phyloP scores from a whole-genome alignment of 2,888 invertebrate genomes.

The Plagiodera versicolora region DNA sequence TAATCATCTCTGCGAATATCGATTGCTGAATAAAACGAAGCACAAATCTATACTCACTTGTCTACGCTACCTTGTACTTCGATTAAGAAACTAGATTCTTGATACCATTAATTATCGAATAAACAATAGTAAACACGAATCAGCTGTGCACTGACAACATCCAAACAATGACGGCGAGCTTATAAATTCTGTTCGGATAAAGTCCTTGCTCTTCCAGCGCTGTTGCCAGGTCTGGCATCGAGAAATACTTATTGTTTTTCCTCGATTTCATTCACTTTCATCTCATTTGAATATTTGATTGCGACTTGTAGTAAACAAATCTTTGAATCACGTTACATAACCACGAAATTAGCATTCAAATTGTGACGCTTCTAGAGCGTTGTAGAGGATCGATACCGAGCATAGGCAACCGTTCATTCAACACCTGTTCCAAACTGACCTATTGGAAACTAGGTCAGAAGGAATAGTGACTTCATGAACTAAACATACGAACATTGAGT shows the following conservation, averaged over 20 bases:
- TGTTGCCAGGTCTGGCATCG: constrained; percentile 1
- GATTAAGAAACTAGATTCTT: background rate
- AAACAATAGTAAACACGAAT: constrained; percentile 4
- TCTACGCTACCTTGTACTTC: background rate
- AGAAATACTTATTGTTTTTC: background rate
- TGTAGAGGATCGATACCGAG: background rate
- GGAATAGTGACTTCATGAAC: background rate
- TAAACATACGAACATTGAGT: no score
- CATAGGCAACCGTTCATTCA: background rate
- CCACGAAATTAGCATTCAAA: background rate
- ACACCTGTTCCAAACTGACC: background rate
- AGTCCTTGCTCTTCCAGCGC: constrained; percentile 8
- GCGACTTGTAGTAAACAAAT: background rate
- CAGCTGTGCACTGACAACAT: constrained; percentile 6
- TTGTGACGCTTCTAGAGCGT: no score
- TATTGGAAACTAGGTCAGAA: background rate
- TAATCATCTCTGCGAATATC: no score
- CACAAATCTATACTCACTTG: background rate
- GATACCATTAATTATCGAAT: background rate
- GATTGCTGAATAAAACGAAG: background rate
- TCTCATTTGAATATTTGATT: background rate
- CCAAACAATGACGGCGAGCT: constrained; percentile 3
- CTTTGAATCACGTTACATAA: background rate
- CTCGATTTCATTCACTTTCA: background rate
- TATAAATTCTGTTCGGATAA: background rate